These are phyloP conservation scores for Gopherus evgoodei DNA, from an alignment of 2,113 vertebrate genomes.

Conservation along the genomic window DNA sequence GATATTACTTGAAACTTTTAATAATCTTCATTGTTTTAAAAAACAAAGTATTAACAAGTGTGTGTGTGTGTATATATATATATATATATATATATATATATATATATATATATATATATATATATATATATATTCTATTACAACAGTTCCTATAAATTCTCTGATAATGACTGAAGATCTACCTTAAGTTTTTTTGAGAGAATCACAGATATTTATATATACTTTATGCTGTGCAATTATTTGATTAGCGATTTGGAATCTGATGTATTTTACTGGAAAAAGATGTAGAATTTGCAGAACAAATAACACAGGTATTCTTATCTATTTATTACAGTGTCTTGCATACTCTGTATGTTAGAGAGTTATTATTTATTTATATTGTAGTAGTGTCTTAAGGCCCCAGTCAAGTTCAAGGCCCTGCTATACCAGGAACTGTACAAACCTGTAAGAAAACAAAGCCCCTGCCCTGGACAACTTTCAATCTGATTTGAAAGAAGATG, in stretches of 20 bases:
- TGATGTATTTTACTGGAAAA: no score
- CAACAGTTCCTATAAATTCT: no score
- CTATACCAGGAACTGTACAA: not conserved
- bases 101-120: no score
- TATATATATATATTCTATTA: no score
- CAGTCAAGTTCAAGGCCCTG: no score
- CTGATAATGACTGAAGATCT: no score
- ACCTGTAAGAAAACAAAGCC: not conserved
- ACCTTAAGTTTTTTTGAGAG: not conserved
- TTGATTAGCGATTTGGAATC: not conserved
- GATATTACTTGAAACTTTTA: not conserved
- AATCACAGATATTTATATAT: not conserved
- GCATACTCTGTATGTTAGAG: not conserved
- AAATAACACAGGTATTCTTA: not conserved
- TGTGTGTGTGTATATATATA: no score
- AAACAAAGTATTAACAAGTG: no score
- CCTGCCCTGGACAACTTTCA: not conserved
- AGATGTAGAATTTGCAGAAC: no score
- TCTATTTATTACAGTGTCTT: no score
- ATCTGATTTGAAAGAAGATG: not conserved
- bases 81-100: no score
- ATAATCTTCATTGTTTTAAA: no score
- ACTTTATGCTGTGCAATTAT: not conserved
- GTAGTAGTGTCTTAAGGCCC: not conserved
- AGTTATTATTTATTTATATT: not conserved